A percentile compares a stretch with the other conserved stretches of the same genome.
These are phyloP conservation scores for Gymnoscopelus braueri DNA, from an alignment of 2,797 vertebrate species.

Conservation along the genomic window DNA sequence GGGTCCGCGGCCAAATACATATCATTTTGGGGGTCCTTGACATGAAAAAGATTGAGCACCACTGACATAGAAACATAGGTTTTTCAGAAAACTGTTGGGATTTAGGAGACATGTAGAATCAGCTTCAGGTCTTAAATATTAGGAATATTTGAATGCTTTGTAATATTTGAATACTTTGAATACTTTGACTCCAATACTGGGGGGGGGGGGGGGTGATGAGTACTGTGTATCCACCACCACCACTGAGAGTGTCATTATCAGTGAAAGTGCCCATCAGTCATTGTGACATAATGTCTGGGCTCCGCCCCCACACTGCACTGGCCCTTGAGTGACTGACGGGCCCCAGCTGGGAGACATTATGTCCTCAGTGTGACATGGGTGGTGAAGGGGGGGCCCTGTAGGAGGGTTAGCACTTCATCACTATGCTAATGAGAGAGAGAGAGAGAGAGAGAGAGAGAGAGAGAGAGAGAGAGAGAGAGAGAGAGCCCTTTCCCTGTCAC, in stretches of 20 bases:
- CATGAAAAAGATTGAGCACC: no score
- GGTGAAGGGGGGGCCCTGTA: conserved; percentile 6
- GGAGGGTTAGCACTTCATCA: conserved; percentile 55
- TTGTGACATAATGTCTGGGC: conserved; percentile 43
- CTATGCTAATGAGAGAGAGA: conserved; percentile 23
- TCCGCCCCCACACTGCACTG: conserved; percentile 43
- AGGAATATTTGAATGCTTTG: no score
- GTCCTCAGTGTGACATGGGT: conserved; percentile 43
- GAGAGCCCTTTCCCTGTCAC: no score
- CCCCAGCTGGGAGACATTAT: conserved; percentile 65
- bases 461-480: no score
- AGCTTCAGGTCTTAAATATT: no score
- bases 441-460: not conserved
- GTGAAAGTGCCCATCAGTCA: conserved; percentile 72
- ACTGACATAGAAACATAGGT: no score
- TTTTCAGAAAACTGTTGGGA: no score
- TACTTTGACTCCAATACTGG: no score
- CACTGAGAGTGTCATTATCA: conserved; percentile 67
- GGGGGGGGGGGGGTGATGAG: not conserved
- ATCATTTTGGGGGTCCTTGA: no score
- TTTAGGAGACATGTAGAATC: no score
- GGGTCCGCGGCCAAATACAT: no score
- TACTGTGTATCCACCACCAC: conserved; percentile 18
- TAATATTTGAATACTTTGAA: no score
- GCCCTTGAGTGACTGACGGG: conserved; percentile 60